These are phyloP conservation scores for Macrophya annulata DNA, from an alignment of 2,888 invertebrate species.

Conservation along the genomic window DNA sequence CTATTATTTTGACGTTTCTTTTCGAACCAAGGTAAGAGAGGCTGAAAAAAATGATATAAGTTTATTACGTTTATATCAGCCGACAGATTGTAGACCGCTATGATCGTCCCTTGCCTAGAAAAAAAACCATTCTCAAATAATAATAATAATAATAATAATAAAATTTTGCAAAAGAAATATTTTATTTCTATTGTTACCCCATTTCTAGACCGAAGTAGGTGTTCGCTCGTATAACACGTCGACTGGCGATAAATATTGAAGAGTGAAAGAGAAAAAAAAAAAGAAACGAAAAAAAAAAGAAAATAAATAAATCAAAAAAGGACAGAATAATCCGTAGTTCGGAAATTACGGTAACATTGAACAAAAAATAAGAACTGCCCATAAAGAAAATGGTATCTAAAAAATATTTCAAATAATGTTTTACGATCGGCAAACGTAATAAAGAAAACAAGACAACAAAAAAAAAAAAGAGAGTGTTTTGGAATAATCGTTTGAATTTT, in stretches of 20 bases:
- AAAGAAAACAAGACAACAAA: not conserved
- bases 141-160: not conserved
- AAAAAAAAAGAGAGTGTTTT: not conserved
- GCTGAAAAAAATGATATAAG: not conserved
- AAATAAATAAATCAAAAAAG: not conserved
- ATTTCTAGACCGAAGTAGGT: not conserved
- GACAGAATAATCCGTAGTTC: not conserved
- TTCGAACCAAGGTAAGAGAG: not conserved
- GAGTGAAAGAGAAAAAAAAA: not conserved
- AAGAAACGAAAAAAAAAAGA: not conserved
- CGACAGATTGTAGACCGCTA: not conserved
- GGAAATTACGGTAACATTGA: not conserved
- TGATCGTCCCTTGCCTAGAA: not conserved
- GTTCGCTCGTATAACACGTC: not conserved
- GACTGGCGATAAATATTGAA: constrained; percentile 1
- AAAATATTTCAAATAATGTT: constrained; percentile 24
- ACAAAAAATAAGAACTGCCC: not conserved
- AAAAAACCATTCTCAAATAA: not conserved
- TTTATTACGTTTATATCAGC: not conserved
- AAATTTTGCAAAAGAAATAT: not conserved
- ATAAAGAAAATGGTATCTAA: not conserved
- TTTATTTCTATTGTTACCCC: not conserved
- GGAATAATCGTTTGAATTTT: constrained; percentile 18
- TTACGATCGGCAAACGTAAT: not conserved
- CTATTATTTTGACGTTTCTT: not conserved